phyloP scores from a whole-genome alignment of 1,140 invertebrate species.

The Catajapyx aquilonaris region DNA sequence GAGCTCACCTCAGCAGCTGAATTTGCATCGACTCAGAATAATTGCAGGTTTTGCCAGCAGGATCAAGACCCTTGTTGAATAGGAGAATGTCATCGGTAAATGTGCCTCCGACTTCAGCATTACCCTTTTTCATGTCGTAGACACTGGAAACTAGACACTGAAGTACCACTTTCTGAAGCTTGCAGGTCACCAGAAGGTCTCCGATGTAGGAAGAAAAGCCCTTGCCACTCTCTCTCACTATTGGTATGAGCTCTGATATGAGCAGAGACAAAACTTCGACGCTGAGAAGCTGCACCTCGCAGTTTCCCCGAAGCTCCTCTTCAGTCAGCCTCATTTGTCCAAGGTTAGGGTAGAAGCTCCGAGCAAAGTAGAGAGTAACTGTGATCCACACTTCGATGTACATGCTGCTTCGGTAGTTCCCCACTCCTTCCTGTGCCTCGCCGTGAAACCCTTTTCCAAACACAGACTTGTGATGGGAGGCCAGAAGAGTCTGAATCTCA shows the following conservation, averaged over 20 bases:
- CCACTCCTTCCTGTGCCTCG: slow-evolving; percentile 19
- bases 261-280: slow-evolving; percentile 57
- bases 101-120: slow-evolving; percentile 21
- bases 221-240: slow-evolving; percentile 60
- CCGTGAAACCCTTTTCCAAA: slow-evolving; percentile 58
- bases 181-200: slow-evolving; percentile 58
- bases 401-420: slow-evolving; percentile 44
- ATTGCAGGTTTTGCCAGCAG: too few species aligned
- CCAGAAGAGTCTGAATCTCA: slow-evolving; percentile 38
- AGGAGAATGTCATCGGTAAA: slow-evolving; percentile 65
- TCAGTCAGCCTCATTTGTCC: slow-evolving; percentile 35
- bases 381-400: slow-evolving; percentile 62
- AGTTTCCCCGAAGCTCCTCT: slow-evolving; percentile 54
- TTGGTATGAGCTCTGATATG: slow-evolving; percentile 51
- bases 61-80: too few species aligned
- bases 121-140: slow-evolving; percentile 29
- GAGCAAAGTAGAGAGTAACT: slow-evolving; percentile 54
- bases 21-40: slow-evolving; percentile 59
- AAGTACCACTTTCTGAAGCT: slow-evolving; percentile 71
- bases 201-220: slow-evolving; percentile 64
- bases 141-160: slow-evolving; percentile 66
- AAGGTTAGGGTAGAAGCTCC: slow-evolving; percentile 57
- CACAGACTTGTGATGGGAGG: slow-evolving; percentile 57
- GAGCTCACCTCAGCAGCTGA: slow-evolving; percentile 40
- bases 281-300: slow-evolving; percentile 49